Conservation (phyloP, 2,113 vertebrate genomes). For the Pseudolaguvia tuberculata region DNA sequence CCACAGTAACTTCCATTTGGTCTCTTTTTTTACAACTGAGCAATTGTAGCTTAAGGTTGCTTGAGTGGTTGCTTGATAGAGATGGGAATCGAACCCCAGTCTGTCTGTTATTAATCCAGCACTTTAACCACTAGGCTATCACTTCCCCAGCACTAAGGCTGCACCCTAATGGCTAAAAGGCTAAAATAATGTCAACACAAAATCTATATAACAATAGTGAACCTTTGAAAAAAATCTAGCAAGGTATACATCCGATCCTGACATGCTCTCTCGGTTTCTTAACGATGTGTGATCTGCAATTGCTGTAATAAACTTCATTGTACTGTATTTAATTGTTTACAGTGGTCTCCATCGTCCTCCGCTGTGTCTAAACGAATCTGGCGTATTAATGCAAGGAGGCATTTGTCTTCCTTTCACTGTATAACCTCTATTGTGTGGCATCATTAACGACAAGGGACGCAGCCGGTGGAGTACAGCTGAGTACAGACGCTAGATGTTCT, state of each 20-base stretch:
- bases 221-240: constrained; percentile 13
- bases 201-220: not conserved
- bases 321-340: constrained; percentile 37
- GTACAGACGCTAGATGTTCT: constrained; percentile 21
- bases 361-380: constrained; percentile 44
- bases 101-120: no score
- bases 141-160: no score
- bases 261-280: constrained; percentile 16
- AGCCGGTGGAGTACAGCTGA: constrained; percentile 11
- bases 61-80: no score
- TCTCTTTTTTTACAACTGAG: no score
- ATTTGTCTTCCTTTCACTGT: constrained; percentile 27
- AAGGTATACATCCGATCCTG: constrained; percentile 21
- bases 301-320: constrained; percentile 33
- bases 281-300: constrained; percentile 40
- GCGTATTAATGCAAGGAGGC: constrained; percentile 40
- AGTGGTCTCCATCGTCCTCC: constrained; percentile 34
- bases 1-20: no score
- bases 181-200: constrained; percentile 9
- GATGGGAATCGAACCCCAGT: no score
- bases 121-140: no score
- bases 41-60: no score
- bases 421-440: constrained; percentile 42
- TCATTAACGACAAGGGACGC: constrained; percentile 47
- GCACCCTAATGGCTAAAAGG: no score